Percentiles rank a stretch among this genome's conserved stretches.
These are phyloP conservation scores for Agrilus cyanescens DNA, from an alignment of 2,888 invertebrate species.

Conservation along the genomic window DNA sequence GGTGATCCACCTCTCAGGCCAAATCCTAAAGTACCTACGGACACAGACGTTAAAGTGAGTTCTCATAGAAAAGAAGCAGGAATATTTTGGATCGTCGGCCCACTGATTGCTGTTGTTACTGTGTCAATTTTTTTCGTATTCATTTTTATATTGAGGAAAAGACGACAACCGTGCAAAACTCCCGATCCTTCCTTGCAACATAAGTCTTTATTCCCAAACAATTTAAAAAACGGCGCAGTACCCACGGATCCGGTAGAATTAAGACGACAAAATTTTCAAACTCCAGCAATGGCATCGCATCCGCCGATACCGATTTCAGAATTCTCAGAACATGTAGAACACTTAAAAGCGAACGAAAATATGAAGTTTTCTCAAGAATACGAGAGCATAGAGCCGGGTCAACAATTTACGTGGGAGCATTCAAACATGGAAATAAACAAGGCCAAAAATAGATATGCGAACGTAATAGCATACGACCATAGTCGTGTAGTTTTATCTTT, in stretches of 20 bases:
- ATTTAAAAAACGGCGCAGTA: constrained; percentile 61
- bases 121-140: constrained; percentile 72
- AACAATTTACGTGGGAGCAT: constrained; percentile 99
- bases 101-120: constrained; percentile 78
- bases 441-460: constrained; percentile 96
- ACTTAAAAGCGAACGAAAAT: constrained; percentile 90
- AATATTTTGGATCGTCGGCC: constrained; percentile 83
- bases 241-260: constrained; percentile 94
- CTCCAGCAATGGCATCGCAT: constrained; percentile 92
- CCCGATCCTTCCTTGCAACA: constrained; percentile 86
- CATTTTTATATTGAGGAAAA: constrained; percentile 62
- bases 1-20: constrained; percentile 78
- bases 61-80: constrained; percentile 73
- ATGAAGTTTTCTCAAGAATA: constrained; percentile 96
- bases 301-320: constrained; percentile 93
- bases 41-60: constrained; percentile 69
- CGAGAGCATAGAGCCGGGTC: constrained; percentile 97
- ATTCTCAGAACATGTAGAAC: constrained; percentile 88
- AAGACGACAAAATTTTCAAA: constrained; percentile 89
- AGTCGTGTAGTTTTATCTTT: constrained; percentile 88
- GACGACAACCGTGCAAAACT: constrained; percentile 79
- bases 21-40: constrained; percentile 66
- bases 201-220: constrained; percentile 76
- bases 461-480: constrained; percentile 97
- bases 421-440: constrained; percentile 96